phyloP scores from a whole-genome alignment of 2,113 vertebrate genomes.

The Ibidorhyncha struthersii region DNA sequence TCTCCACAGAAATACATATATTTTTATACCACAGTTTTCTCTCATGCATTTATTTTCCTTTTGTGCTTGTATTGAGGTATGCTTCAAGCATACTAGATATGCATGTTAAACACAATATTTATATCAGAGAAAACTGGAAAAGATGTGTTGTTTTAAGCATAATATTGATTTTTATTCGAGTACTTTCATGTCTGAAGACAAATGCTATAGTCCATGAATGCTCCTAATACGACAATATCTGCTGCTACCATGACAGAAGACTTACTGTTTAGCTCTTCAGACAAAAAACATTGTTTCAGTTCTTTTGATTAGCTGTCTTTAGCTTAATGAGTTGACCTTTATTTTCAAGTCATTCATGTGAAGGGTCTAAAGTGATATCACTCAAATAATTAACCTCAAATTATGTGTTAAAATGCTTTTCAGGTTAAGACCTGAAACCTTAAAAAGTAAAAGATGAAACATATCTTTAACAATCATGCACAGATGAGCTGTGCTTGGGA shows the following conservation, averaged over 20 bases:
- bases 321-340: neutral
- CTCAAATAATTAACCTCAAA: neutral
- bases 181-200: neutral
- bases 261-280: neutral
- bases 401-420: neutral
- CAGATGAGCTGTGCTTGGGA: neutral
- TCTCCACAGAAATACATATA: neutral
- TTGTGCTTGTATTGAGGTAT: neutral
- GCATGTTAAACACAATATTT: neutral
- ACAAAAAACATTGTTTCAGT: neutral
- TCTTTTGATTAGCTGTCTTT: neutral
- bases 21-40: neutral
- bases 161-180: neutral
- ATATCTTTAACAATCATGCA: neutral
- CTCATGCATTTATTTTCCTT: neutral
- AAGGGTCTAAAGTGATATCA: neutral
- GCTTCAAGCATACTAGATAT: neutral
- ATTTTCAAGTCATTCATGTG: neutral
- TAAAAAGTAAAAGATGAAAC: neutral
- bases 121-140: neutral
- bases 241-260: neutral
- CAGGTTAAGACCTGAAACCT: neutral
- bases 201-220: neutral
- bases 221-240: neutral
- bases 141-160: neutral